Percentiles rank a stretch among this genome's conserved stretches.
Conservation (phyloP, 2,113 vertebrate genomes). For the Willisornis vidua region DNA sequence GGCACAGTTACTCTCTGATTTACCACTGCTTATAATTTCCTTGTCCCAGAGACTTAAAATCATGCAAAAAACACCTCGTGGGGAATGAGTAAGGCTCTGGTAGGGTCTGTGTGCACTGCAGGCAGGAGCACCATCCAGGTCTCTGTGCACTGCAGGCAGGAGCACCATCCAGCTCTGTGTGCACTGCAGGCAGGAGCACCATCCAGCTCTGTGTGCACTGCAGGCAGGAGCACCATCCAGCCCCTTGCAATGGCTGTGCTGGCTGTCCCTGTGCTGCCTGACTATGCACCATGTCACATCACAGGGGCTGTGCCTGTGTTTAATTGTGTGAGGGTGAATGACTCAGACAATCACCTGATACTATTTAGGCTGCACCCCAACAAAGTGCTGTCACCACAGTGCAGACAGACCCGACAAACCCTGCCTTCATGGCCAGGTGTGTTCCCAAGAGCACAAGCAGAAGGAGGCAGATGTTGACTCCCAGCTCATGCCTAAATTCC, state of each 20-base stretch:
- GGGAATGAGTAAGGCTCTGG: background rate
- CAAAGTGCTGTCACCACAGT: accelerated
- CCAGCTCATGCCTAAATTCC: background rate
- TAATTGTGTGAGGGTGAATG: accelerated
- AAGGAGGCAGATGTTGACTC: background rate
- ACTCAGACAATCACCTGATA: background rate
- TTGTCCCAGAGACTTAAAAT: background rate
- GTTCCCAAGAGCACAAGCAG: background rate
- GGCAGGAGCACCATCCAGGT: background rate
- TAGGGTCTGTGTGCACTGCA: background rate
- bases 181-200: no score
- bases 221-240: background rate
- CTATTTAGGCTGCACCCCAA: background rate
- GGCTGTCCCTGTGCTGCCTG: background rate
- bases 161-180: background rate
- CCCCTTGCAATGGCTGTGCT: background rate
- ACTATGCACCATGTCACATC: accelerated
- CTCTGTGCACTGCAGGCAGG: background rate
- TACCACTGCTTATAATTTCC: background rate
- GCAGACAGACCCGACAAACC: background rate
- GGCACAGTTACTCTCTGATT: background rate
- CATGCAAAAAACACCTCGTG: background rate
- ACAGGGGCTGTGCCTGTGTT: background rate
- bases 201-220: background rate
- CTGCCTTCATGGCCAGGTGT: accelerated